A percentile compares a stretch with the other conserved stretches of the same genome.
These are phyloP conservation scores for Acromyrmex heyeri DNA, from an alignment of 1,140 invertebrate genomes.

Conservation along the genomic window DNA sequence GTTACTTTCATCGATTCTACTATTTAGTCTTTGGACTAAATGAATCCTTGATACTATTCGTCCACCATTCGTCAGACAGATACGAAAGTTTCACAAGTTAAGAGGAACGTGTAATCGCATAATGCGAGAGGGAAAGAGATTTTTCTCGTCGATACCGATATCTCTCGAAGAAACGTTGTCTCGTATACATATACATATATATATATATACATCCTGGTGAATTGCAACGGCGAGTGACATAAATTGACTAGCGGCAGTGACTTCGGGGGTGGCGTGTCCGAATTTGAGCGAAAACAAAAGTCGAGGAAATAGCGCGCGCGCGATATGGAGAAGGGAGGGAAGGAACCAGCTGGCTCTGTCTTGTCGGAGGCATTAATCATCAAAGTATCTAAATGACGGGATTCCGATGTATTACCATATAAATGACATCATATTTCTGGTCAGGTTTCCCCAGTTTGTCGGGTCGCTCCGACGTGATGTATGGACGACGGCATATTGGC, in stretches of 20 bases:
- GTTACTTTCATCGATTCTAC: slow-evolving; percentile 29
- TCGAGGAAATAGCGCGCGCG: slow-evolving; percentile 53
- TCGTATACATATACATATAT: no score
- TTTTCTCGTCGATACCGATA: background rate
- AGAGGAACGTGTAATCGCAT: background rate
- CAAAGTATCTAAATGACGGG: slow-evolving; percentile 89
- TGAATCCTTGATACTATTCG: background rate
- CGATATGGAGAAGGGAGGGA: slow-evolving; percentile 4
- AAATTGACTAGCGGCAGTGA: slow-evolving; percentile 29
- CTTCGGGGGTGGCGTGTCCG: slow-evolving; percentile 21
- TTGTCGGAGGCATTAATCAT: slow-evolving; percentile 88
- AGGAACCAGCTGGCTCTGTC: slow-evolving; percentile 84
- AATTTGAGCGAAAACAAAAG: slow-evolving; percentile 61
- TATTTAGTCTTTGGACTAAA: slow-evolving; percentile 20
- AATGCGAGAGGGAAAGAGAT: background rate
- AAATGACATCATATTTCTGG: slow-evolving; percentile 90
- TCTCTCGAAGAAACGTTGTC: background rate
- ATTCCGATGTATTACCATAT: slow-evolving; percentile 90
- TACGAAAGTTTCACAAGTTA: background rate
- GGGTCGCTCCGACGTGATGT: slow-evolving; percentile 85
- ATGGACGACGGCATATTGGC: slow-evolving; percentile 87
- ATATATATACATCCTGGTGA: no score
- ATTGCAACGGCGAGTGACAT: slow-evolving; percentile 1
- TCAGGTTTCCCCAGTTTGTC: slow-evolving; percentile 88
- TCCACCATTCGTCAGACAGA: background rate